A percentile compares a stretch with the other conserved stretches of the same genome.
Conservation (phyloP, 2,888 invertebrate species). For the Pelosia muscerda region DNA sequence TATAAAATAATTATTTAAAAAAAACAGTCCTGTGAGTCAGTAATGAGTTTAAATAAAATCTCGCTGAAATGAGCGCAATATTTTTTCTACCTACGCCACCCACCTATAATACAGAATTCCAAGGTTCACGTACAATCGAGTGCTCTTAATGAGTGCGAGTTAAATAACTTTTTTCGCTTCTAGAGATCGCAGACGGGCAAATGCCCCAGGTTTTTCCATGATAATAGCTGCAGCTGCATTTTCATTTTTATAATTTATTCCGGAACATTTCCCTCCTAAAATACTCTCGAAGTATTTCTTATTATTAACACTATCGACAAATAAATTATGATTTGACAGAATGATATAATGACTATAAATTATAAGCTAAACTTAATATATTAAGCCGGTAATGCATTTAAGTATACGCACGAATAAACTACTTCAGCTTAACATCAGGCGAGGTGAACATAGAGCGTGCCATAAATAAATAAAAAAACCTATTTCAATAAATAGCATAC, state of each 20-base stretch:
- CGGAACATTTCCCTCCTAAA: neutral
- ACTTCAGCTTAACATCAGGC: no score
- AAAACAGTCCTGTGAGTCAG: no score
- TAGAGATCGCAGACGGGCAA: constrained; percentile 32
- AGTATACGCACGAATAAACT: no score
- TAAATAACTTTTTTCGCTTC: constrained; percentile 42
- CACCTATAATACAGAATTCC: neutral
- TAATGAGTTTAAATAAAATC: neutral
- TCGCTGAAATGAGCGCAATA: constrained; percentile 1
- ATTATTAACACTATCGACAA: no score
- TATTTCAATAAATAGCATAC: no score
- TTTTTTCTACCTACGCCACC: neutral
- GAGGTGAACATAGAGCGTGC: no score
- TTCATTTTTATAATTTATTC: constrained; percentile 31
- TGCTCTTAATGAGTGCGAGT: constrained; percentile 39
- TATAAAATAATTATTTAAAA: neutral
- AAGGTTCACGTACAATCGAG: constrained; percentile 27
- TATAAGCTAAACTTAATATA: no score
- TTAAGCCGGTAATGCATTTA: no score
- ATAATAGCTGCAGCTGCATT: constrained; percentile 24
- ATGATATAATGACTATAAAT: no score
- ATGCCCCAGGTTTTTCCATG: constrained; percentile 24
- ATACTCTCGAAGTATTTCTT: no score
- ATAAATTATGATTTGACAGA: no score
- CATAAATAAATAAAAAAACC: no score